Base-by-base conservation (phyloP, 2,888 invertebrate genomes). In the Drosophila formosana region DNA sequence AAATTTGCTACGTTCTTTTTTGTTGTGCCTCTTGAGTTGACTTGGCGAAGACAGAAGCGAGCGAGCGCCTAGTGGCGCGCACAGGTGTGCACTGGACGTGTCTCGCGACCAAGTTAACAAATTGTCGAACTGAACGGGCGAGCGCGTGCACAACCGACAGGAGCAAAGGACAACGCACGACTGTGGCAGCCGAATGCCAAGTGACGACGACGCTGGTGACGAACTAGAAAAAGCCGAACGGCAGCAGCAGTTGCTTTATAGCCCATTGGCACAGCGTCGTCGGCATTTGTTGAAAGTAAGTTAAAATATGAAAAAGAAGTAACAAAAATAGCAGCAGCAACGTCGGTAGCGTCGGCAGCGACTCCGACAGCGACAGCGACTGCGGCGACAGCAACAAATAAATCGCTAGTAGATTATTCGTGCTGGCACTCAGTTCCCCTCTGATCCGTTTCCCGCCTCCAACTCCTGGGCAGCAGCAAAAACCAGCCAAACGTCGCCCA, bases 111-210 rank as follows among this genome's bases (percentile, higher is more conserved):
- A 66, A 78, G 74, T 78, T 67, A 63, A 71, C 52, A 67, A 69
- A 64, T 75, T 69, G 67, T 71, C 62, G 60, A 49, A 43, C 52
- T 34, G 39, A 47, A 63, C 18, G 67, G 74, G 61, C 63, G 57
- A 74, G 83, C 88, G 77, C 77, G 89, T 60, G 69, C 89, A 88
- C 90, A 86, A 85, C 85, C 86, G 77, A 79, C 72, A 77, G 75
- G 53, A 89, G 84, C 90, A 89, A 90, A 90, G 90, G 88, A 86
- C 84, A 84, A 86, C 77, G 88, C 81, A 86, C 86, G 90, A 86
- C 86, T 86, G 86, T 53, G 68, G 50, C 63, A 32, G 66, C 66
- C 84, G 81, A 71, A 13, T 47, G 46, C 53, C 49, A 32, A 11
- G 34, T 43, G 57, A 50, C 65, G 37, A 58, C 41, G 56, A 7